phyloP scores from a whole-genome alignment of 2,888 invertebrate species.

The Conchocele bisecta region DNA sequence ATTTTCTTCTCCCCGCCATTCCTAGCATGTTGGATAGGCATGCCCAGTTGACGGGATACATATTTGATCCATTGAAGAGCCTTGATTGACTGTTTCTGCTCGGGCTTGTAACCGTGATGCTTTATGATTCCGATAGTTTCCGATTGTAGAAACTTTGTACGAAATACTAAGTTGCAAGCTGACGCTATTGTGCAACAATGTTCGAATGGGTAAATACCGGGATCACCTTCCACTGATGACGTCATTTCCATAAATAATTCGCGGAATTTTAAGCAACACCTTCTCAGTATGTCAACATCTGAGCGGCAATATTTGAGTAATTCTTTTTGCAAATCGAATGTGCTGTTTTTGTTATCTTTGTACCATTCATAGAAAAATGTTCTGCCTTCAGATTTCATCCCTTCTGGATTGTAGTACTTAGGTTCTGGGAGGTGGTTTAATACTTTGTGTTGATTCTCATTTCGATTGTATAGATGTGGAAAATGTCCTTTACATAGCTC shows the following conservation, averaged over 20 bases:
- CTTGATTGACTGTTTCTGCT: constrained; percentile 50
- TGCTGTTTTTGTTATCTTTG: constrained; percentile 2
- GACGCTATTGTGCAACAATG: constrained; percentile 40
- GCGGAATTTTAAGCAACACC: constrained; percentile 40
- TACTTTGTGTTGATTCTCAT: constrained; percentile 1
- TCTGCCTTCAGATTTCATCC: constrained; percentile 24
- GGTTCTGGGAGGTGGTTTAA: constrained; percentile 21
- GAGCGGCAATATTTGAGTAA: constrained; percentile 44
- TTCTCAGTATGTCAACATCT: constrained; percentile 45
- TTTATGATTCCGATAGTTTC: constrained; percentile 45
- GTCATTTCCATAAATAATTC: constrained; percentile 31
- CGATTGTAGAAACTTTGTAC: constrained; percentile 26
- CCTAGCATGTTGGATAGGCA: constrained; percentile 31
- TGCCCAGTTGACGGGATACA: constrained; percentile 2
- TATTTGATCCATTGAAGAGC: constrained; percentile 50
- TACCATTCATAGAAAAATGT: constrained; percentile 21
- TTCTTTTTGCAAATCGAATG: constrained; percentile 44
- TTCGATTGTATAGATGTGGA: constrained; percentile 19
- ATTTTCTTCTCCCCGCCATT: constrained; percentile 15
- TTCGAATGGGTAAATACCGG: constrained; percentile 45
- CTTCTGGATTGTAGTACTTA: constrained; percentile 21
- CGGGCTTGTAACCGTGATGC: constrained; percentile 45
- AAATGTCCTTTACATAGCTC: constrained; percentile 34
- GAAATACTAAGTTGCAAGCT: constrained; percentile 34
- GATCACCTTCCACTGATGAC: neutral